Evolutionary conservation across 30 jellyfish, hydroid and myxozoan genomes (phyloP).

Genomic region (Turritopsis rubra): DNA sequence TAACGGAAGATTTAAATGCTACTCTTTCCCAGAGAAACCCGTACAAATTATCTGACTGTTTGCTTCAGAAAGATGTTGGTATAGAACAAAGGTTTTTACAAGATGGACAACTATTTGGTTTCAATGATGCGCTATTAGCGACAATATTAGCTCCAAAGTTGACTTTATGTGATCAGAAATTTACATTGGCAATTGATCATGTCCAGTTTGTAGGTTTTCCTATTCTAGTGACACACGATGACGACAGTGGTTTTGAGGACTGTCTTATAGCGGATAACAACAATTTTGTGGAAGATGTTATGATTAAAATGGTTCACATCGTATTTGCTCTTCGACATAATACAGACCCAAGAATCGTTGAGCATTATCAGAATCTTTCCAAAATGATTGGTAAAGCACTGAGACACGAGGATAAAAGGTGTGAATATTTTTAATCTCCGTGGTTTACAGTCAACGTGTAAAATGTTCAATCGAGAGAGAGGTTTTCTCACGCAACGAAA

Average conservation of each 20-base stretch:
- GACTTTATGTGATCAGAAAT: conserved; percentile 58
- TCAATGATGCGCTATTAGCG: conserved; percentile 71
- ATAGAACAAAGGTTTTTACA: conserved; percentile 1
- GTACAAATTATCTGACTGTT: conserved; percentile 9
- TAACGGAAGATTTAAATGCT: neutral
- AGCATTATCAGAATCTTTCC: conserved; percentile 48
- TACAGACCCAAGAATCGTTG: conserved; percentile 42
- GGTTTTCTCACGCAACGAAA: too few species aligned
- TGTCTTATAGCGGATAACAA: conserved; percentile 30
- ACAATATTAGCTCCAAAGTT: conserved; percentile 68
- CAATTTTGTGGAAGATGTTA: conserved; percentile 53
- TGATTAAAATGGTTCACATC: conserved; percentile 59
- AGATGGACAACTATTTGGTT: conserved; percentile 47
- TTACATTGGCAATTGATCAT: conserved; percentile 71
- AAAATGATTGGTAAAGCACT: conserved; percentile 70
- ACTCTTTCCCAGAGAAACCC: neutral
- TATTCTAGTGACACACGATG: conserved; percentile 44
- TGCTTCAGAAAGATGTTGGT: neutral
- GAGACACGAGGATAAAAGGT: conserved; percentile 92
- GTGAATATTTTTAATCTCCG: neutral
- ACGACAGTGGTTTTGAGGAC: conserved; percentile 31
- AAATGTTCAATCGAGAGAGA: too few species aligned
- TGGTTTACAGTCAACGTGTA: neutral
- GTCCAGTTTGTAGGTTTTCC: conserved; percentile 81
- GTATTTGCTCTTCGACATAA: conserved; percentile 62